A percentile compares a stretch with the other conserved stretches of the same genome.
phyloP scores from a whole-genome alignment of 2,113 vertebrate species.

The Melanocharis versteri region DNA sequence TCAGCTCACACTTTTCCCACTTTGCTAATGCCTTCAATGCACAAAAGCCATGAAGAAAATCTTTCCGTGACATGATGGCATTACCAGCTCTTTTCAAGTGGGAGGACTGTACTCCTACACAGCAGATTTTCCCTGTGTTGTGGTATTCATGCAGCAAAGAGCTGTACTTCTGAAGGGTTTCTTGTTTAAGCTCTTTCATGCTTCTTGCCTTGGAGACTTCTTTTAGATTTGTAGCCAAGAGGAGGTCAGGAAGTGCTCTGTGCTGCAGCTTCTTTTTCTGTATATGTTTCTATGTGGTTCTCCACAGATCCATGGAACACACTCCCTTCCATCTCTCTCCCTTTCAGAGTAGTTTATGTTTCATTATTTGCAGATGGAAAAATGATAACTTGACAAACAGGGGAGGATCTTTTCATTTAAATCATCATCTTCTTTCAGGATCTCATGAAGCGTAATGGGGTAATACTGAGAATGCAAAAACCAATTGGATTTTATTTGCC shows the following conservation, averaged over 20 bases:
- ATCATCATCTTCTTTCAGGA: conserved; percentile 31
- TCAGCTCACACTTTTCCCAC: conserved; percentile 28
- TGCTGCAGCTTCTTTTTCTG: conserved; percentile 66
- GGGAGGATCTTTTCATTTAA: conserved; percentile 60
- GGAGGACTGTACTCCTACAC: conserved; percentile 73
- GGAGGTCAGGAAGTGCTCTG: conserved; percentile 63
- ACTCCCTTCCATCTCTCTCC: conserved; percentile 47
- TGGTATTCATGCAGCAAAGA: conserved; percentile 73
- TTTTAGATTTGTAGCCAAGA: conserved; percentile 53
- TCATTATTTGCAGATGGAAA: conserved; percentile 68
- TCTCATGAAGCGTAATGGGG: conserved; percentile 38
- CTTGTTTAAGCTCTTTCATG: conserved; percentile 62
- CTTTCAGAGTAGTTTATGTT: conserved; percentile 51
- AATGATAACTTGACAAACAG: conserved; percentile 62
- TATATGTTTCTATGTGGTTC: conserved; percentile 67
- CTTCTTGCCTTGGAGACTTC: conserved; percentile 52
- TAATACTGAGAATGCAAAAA: conserved; percentile 61
- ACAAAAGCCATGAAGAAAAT: conserved; percentile 58
- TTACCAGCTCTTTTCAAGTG: conserved; percentile 80
- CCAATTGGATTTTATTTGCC: not conserved
- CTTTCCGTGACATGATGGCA: conserved; percentile 75
- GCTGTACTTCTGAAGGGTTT: conserved; percentile 69
- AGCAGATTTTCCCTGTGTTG: conserved; percentile 78
- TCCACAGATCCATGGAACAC: conserved; percentile 55
- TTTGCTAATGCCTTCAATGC: conserved; percentile 50